Evolutionary conservation across 2,797 vertebrate genomes (phyloP).

Genomic region (Danio aesculapii): DNA sequence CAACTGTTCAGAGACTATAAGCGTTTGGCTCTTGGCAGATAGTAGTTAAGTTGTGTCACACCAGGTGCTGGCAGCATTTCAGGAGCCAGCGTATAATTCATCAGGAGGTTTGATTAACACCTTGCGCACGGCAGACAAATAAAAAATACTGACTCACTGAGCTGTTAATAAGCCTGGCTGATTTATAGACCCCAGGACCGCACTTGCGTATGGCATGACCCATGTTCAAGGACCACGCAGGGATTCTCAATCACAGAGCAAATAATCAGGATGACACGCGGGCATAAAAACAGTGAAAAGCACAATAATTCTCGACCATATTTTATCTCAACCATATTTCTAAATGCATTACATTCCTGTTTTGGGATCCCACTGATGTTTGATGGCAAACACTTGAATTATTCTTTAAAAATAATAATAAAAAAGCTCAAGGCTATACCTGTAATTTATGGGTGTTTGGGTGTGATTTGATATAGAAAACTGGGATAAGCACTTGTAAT

Average conservation of each 20-base stretch:
- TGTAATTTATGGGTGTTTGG: not conserved
- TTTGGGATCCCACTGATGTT: not conserved
- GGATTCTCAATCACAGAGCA: constrained; percentile 51
- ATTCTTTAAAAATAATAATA: no score
- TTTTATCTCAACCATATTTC: constrained; percentile 12
- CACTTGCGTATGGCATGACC: constrained; percentile 50
- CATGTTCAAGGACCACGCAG: constrained; percentile 56
- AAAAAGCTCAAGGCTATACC: not conserved
- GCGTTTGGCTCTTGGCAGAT: constrained; percentile 6
- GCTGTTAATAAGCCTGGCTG: constrained; percentile 65
- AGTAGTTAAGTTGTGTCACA: constrained; percentile 49
- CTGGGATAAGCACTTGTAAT: constrained; percentile 17
- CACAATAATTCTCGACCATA: not conserved
- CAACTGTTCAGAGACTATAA: constrained; percentile 18
- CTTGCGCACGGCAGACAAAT: constrained; percentile 26
- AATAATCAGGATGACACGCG: constrained; percentile 33
- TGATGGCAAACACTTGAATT: not conserved
- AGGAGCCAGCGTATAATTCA: constrained; percentile 54
- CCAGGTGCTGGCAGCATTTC: constrained; percentile 36
- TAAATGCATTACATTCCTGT: not conserved
- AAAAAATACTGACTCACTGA: constrained; percentile 58
- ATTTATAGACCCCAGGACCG: constrained; percentile 62
- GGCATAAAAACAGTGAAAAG: constrained; percentile 8
- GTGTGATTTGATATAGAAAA: not conserved
- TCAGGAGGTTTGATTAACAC: constrained; percentile 57